Percentiles rank a stretch among this genome's conserved stretches.
Evolutionary conservation across 2,797 vertebrate genomes (phyloP).

Genomic region (Falco cherrug): DNA sequence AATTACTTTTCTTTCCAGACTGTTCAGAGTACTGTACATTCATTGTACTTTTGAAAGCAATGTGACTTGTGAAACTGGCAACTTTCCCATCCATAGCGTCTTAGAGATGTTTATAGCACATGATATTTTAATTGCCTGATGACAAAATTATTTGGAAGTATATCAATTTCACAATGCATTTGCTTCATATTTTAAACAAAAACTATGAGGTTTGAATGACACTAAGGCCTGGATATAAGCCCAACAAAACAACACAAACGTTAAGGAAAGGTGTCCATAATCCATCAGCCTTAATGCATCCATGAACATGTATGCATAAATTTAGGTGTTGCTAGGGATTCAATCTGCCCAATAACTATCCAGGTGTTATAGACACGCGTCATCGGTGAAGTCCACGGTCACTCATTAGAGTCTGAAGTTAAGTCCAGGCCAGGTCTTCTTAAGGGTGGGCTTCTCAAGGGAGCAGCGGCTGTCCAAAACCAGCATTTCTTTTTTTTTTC

Average conservation of each 20-base stretch:
- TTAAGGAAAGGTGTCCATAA: not conserved
- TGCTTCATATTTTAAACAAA: not conserved
- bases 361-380: not conserved
- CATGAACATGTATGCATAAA: fast-evolving
- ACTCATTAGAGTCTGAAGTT: not conserved
- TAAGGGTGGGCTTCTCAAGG: not conserved
- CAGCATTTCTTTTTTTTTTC: not conserved
- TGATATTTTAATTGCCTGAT: conserved; percentile 38
- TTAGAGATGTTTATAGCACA: conserved; percentile 31
- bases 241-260: not conserved
- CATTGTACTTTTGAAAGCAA: conserved; percentile 56
- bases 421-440: not conserved
- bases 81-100: not conserved
- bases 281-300: not conserved
- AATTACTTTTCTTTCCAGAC: conserved; percentile 48
- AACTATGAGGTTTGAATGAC: not conserved
- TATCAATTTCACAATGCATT: conserved; percentile 15
- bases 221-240: not conserved
- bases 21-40: conserved; percentile 42
- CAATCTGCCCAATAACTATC: not conserved
- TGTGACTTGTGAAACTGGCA: conserved; percentile 33
- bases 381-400: not conserved
- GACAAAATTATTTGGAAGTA: conserved; percentile 30
- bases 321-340: not conserved
- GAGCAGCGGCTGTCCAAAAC: not conserved